Evolutionary conservation across 1,140 invertebrate species (phyloP), one percentile per base, ranked within the genome.

Genomic region (Brachionus sp.): DNA sequence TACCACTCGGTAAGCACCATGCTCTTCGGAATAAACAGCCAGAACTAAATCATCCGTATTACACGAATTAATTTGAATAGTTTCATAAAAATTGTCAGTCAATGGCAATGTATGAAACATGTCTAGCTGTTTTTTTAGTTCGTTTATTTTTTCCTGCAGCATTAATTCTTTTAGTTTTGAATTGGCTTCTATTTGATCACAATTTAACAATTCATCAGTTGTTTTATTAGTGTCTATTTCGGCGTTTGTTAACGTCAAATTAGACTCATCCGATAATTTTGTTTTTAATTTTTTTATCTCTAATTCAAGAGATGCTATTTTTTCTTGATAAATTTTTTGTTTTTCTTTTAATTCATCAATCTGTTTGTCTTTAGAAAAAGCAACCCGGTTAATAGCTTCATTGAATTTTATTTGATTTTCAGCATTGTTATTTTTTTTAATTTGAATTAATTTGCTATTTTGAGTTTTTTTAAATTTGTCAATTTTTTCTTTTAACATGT

Each of bases 301-400:
- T 62, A 42, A 13, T 62, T 66, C 42, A 10, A 80, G 16, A 13
- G 9, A 2, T 4, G 19, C 37, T 39, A 80, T 80, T 42, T 62
- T 42, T 0, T 80, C 50, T 3, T 42, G 9, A 25, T 66, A 33
- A 33, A 35, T 10, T 35, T 13, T 23, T 23, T 93, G 92, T 42
- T 92, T 90, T 50, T 91, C 89, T n/a, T 91, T 90, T n/a, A 93
- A 87, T 73, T 90, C 87, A 50, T 94, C 92, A 83, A 94, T 88
- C 85, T 93, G 91, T 23, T 90, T 89, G 83, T 94, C 93, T 86
- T 94, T 94, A 68, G 94, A 93, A 25, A 92, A 91, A 6, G 92
- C 86, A 13, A 93, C 90, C 50, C 91, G 90, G 39, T 90, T 91
- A 7, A 92, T 88, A 16, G 91, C 90, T 87, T 93, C 91, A 87